Evolutionary conservation across 2,113 vertebrate genomes (phyloP).

Genomic region (Mirounga angustirostris): DNA sequence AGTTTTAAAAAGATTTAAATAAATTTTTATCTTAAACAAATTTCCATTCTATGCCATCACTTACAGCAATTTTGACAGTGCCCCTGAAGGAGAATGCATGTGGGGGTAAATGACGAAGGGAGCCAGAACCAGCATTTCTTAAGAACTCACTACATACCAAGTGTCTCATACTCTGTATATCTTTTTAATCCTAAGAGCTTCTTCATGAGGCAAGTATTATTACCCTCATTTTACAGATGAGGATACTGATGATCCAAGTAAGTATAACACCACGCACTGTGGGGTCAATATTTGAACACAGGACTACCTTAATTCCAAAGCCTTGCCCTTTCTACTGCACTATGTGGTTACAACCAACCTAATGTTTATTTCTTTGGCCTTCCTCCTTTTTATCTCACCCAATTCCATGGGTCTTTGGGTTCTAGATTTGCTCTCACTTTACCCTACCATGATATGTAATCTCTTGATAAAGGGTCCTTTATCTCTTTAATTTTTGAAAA

Average conservation of each 20-base stretch:
- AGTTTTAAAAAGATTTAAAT: slow-evolving; percentile 49
- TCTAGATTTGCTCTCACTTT: slow-evolving; percentile 20
- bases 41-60: slow-evolving; percentile 19
- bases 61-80: neutral
- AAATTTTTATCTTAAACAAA: slow-evolving; percentile 42
- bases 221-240: slow-evolving; percentile 21
- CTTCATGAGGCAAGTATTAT: neutral
- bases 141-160: neutral
- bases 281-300: neutral
- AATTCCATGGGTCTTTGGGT: neutral
- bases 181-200: neutral
- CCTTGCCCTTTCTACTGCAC: neutral
- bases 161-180: neutral
- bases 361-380: neutral
- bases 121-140: neutral
- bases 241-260: neutral
- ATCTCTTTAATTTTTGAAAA: neutral
- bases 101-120: neutral
- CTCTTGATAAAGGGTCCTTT: neutral
- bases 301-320: neutral
- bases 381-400: slow-evolving; percentile 1
- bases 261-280: neutral
- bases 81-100: neutral
- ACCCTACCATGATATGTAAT: neutral
- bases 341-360: neutral